phyloP scores from a whole-genome alignment of 2,113 vertebrate genomes.

The Pelusios castaneus region DNA sequence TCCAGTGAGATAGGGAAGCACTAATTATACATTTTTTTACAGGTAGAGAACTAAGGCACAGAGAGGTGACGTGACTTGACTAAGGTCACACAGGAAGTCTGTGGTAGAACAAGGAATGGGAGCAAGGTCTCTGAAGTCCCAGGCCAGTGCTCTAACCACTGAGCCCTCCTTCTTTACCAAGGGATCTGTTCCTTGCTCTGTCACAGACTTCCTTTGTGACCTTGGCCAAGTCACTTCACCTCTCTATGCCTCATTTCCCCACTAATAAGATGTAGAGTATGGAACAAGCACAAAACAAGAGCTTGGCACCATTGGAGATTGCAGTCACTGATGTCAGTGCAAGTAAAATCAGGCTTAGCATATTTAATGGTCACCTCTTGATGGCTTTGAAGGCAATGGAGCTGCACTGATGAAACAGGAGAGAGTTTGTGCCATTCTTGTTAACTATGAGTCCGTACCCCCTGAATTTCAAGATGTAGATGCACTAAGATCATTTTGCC shows the following conservation, averaged over 20 bases:
- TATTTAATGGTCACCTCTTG: background rate
- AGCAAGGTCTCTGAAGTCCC: background rate
- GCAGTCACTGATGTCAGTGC: background rate
- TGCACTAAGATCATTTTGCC: background rate
- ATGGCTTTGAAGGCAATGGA: background rate
- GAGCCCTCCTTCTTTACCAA: background rate
- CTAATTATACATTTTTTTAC: background rate
- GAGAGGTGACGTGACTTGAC: background rate
- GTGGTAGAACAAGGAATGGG: background rate
- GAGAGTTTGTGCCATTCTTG: background rate
- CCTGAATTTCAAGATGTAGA: background rate
- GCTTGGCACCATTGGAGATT: background rate
- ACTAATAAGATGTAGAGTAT: background rate
- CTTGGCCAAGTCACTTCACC: background rate
- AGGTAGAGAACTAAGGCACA: background rate
- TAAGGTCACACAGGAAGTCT: background rate
- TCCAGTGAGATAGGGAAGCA: background rate
- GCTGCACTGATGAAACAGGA: background rate
- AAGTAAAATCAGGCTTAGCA: background rate
- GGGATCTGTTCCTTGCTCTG: background rate
- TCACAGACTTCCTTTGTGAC: background rate
- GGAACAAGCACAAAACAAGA: background rate
- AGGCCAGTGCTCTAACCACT: background rate
- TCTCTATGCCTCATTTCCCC: background rate
- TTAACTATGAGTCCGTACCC: background rate